Evolutionary conservation across 2,888 invertebrate species (phyloP), one percentile per base, ranked within the genome.

Genomic region (Sminthurides aquaticus): DNA sequence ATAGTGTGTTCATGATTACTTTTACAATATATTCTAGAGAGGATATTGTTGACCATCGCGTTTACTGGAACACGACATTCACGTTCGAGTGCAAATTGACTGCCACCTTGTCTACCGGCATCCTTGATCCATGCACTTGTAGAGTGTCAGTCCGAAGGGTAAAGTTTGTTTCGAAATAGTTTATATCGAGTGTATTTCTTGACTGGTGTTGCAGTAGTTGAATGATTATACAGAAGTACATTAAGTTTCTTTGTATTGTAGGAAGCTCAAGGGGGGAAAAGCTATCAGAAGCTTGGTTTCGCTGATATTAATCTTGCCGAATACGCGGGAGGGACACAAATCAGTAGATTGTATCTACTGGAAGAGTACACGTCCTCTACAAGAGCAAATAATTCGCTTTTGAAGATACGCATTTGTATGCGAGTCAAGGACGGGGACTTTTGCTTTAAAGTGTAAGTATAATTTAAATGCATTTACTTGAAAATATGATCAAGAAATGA

Each of bases 231-330:
- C n/a, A n/a, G n/a, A n/a, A n/a, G n/a, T n/a, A n/a, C n/a, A n/a
- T n/a, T n/a, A n/a, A n/a, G n/a, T n/a, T n/a, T n/a, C n/a, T n/a
- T n/a, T 11, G n/a, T 24, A 20, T 52, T 52, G 20, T 24, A 84
- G 83, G 84, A 84, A 76, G 76, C 81, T 57, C 81, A 82, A 74
- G 84, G 83, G 52, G 84, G 84, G n/a, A 80, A 81, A 67, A 79
- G 82, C 24, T 82, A 79, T 72, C 80, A 81, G 73, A 84, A 84
- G 76, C 76, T 84, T 26, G 84, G 84, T 18, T 84, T 81, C 76
- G 83, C 82, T 8, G 83, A 83, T 72, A 78, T 84, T 49, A 83
- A 84, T 72, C 76, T 84, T 71, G 80, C 83, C 0, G 83, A 84
- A 75, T 84, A 80, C 76, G 83, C 84, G 22, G 83, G 82, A 3